phyloP scores from a whole-genome alignment of 2,888 invertebrate species.

The Aphrophora alni region DNA sequence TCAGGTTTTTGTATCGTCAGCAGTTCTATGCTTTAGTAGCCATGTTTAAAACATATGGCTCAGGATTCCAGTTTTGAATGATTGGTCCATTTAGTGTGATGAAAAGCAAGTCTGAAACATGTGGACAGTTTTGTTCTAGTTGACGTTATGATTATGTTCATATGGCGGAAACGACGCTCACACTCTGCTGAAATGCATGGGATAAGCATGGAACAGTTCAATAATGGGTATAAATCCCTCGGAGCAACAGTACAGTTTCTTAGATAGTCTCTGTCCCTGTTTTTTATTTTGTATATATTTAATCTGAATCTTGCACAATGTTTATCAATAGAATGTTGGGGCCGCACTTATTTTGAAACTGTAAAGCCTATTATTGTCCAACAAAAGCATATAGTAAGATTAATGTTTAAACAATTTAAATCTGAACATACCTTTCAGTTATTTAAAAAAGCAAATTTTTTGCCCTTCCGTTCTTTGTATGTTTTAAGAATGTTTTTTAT shows the following conservation, averaged over 20 bases:
- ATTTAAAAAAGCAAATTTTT: too few relatives aligned
- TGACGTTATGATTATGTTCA: constrained; percentile 35
- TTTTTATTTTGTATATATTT: too few relatives aligned
- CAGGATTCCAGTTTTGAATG: constrained; percentile 23
- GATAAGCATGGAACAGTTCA: background rate
- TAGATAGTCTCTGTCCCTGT: background rate
- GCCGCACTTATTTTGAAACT: too few relatives aligned
- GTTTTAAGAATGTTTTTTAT: too few relatives aligned
- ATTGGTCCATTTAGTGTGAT: constrained; percentile 30
- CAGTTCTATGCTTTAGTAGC: background rate
- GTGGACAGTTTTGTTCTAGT: constrained; percentile 14
- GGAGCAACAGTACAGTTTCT: background rate
- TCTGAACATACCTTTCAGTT: too few relatives aligned
- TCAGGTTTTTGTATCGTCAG: background rate
- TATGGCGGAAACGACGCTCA: background rate
- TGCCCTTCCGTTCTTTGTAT: too few relatives aligned
- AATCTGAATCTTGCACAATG: too few relatives aligned
- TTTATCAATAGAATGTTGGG: too few relatives aligned
- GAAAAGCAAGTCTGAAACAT: constrained; percentile 20
- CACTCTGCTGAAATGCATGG: background rate
- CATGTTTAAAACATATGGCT: too few relatives aligned
- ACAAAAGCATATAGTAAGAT: too few relatives aligned
- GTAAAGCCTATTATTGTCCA: too few relatives aligned
- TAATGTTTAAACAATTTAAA: too few relatives aligned
- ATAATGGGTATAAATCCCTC: background rate